Evolutionary conservation across 2,113 vertebrate genomes (phyloP), one percentile per base, ranked within the genome.

Genomic region (Bujurquina vittata): DNA sequence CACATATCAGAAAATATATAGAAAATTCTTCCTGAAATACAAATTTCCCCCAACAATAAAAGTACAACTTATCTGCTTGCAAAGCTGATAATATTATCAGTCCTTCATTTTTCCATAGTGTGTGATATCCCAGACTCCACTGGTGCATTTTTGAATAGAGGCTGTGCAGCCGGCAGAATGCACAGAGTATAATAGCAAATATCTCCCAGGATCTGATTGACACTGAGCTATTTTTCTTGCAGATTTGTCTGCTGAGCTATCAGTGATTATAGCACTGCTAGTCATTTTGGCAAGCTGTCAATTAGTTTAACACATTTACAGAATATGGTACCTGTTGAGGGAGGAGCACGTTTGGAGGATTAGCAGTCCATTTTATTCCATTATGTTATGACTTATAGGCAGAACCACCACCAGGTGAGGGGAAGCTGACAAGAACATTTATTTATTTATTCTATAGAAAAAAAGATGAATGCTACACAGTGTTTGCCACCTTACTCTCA

Each of bases 31-130:
- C 6, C 10, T 55, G 10, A 81, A 61, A 60, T 72, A 5, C 35
- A 5, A 15, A 10, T 60, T 56, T 49, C 12, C 17, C 17, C 0
- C 1, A 8, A 31, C 23, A 63, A 43, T 59, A 74, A 73, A 33
- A 55, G 17, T 18, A 62, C 73, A 82, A 56, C 58, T 77, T 77
- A 86, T 43, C 54, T 75, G 22, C 2, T 55, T 56, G 22, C 12
- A 74, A 46, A 69, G 31, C 22, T 76, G 33, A 77, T 55, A 63
- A 37, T 37, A 49, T 80, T 60, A 56, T 58, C 52, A 72, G 17
- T 56, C n/a, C 22, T 57, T 35, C 33, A 46, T 75, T 87, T 73
- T 33, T 67, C 56, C 26, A 76, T 5, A 73, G 11, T 60, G 6
- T 69, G 11, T 17, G 17, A 76, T 73, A 26, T 75, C 10, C 57